Percentiles rank a stretch among this genome's conserved stretches.
phyloP scores from a whole-genome alignment of 2,888 invertebrate species.

The Gonocerus acuteangulatus region DNA sequence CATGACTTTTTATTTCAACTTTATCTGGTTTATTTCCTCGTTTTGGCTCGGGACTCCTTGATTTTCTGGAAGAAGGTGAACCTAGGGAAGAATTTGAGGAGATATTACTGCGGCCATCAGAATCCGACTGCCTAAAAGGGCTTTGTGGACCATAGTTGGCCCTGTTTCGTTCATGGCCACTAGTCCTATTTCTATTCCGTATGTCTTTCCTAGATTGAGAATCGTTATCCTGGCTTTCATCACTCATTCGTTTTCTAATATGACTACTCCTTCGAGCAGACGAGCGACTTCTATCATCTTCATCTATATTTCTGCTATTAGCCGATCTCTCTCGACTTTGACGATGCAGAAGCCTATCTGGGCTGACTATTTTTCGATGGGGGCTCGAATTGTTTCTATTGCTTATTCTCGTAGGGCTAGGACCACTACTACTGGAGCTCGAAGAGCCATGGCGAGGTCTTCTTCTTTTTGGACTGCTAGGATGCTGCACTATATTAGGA shows the following conservation, averaged over 20 bases:
- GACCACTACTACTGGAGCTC: conserved; percentile 12
- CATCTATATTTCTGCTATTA: too few relatives aligned
- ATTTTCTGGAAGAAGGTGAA: conserved; percentile 8
- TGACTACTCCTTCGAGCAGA: neutral
- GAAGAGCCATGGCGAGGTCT: neutral
- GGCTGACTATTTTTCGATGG: neutral
- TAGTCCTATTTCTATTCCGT: neutral
- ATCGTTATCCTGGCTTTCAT: neutral
- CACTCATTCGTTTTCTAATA: conserved; percentile 1
- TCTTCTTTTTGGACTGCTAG: neutral
- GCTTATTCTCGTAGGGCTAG: conserved; percentile 1
- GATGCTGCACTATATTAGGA: neutral
- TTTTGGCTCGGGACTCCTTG: conserved; percentile 16
- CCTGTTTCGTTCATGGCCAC: conserved; percentile 42
- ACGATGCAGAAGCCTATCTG: neutral
- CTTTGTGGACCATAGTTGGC: conserved; percentile 37
- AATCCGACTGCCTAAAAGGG: conserved; percentile 25
- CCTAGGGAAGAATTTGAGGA: conserved; percentile 37
- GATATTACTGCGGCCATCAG: conserved; percentile 37
- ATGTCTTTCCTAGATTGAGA: neutral
- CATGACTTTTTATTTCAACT: conserved; percentile 41
- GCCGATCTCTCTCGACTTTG: too few relatives aligned
- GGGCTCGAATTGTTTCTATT: neutral
- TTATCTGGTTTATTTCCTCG: conserved; percentile 19
- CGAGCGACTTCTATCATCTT: neutral